These are phyloP conservation scores for Irena cyanogastra DNA, from an alignment of 2,113 vertebrate species.

Conservation along the genomic window DNA sequence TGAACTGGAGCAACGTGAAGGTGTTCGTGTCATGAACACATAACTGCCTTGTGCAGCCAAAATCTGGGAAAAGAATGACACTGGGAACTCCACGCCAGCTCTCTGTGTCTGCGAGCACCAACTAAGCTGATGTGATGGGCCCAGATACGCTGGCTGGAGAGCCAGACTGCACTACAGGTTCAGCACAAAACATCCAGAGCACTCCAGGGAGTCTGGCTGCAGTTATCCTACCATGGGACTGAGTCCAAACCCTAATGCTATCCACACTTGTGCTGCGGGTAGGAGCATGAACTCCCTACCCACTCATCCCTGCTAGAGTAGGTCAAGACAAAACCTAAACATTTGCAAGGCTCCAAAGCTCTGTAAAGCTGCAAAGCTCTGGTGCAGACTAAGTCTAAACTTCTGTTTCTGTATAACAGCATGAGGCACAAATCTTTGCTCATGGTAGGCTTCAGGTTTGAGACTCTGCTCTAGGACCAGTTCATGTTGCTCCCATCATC, in stretches of 20 bases:
- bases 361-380: neutral
- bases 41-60: neutral
- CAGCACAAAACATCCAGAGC: constrained; percentile 31
- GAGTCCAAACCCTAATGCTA: constrained; percentile 35
- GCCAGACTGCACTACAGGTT: neutral
- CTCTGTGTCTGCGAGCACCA: neutral
- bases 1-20: neutral
- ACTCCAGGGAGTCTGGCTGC: constrained; percentile 51
- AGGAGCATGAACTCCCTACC: neutral
- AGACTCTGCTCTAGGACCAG: neutral
- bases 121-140: neutral
- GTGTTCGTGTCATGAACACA: neutral
- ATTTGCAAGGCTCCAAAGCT: neutral
- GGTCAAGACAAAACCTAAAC: neutral
- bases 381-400: neutral
- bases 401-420: neutral
- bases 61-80: neutral
- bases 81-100: neutral
- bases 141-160: neutral
- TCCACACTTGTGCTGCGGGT: constrained; percentile 15
- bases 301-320: neutral
- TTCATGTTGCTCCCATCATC: neutral
- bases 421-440: neutral
- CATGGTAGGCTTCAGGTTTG: neutral
- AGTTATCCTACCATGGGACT: neutral